These are phyloP conservation scores for Cichlasoma orientale DNA, from an alignment of 2,797 vertebrate species.

Conservation along the genomic window DNA sequence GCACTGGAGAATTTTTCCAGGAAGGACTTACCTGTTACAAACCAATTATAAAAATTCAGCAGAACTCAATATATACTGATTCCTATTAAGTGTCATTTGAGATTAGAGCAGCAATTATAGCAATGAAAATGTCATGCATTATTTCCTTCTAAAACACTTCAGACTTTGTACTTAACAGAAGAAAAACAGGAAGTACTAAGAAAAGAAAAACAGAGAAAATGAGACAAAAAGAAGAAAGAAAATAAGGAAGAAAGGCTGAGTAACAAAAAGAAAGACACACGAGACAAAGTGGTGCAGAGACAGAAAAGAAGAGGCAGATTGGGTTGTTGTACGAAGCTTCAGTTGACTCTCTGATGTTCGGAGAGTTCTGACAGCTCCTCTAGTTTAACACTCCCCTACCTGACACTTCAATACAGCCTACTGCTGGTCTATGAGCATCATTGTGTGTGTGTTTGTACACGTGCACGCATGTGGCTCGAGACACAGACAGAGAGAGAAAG, in stretches of 20 bases:
- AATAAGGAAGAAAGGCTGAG: not conserved
- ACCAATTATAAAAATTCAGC: constrained; percentile 19
- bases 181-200: not conserved
- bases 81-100: constrained; percentile 1
- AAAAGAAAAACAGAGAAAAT: constrained; percentile 9
- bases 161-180: not conserved
- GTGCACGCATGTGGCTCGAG: constrained; percentile 21
- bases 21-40: not conserved
- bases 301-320: constrained; percentile 50
- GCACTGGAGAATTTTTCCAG: not conserved
- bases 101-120: not conserved
- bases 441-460: not conserved
- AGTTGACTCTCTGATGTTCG: constrained; percentile 63
- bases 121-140: not conserved
- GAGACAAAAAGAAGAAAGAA: not conserved
- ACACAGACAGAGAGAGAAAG: not conserved
- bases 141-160: constrained; percentile 9
- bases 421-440: constrained; percentile 37
- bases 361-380: constrained; percentile 68
- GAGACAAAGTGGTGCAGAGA: constrained; percentile 43
- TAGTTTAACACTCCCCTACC: constrained; percentile 62
- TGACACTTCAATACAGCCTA: constrained; percentile 67
- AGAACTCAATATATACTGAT: not conserved
- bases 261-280: constrained; percentile 17
- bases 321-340: constrained; percentile 54